These are phyloP conservation scores for Thamnophis elegans DNA, from an alignment of 2,797 vertebrate species.

Conservation along the genomic window DNA sequence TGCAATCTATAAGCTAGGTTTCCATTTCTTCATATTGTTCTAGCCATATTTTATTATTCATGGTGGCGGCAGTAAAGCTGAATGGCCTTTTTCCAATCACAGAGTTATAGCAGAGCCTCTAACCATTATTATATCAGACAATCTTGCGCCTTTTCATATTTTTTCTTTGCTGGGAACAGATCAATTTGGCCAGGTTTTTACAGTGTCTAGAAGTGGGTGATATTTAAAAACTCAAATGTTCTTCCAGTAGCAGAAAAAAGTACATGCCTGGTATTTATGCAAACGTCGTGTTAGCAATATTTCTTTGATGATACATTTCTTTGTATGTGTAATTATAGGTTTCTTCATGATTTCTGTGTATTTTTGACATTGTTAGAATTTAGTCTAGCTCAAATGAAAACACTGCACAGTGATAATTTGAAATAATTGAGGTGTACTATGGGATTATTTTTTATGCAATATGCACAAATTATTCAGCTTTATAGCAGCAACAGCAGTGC, in stretches of 20 bases:
- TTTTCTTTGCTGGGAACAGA: neutral
- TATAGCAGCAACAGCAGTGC: neutral
- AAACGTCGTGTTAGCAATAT: neutral
- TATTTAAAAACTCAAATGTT: neutral
- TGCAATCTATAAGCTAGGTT: neutral
- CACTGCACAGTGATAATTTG: neutral
- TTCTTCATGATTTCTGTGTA: neutral
- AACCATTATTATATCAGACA: neutral
- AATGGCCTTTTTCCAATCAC: neutral
- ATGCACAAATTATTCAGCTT: conserved; percentile 2
- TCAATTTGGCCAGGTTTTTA: neutral
- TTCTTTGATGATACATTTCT: neutral
- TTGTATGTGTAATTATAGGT: neutral
- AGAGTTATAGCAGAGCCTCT: neutral
- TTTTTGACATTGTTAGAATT: neutral
- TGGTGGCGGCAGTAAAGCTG: neutral
- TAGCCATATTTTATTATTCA: neutral
- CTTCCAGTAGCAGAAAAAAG: neutral
- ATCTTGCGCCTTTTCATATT: neutral
- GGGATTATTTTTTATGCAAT: neutral
- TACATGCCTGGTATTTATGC: neutral
- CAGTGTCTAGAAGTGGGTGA: neutral
- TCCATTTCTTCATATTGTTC: neutral
- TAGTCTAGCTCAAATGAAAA: neutral
- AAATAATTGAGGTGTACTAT: neutral